Percentiles rank a stretch among this genome's conserved stretches.
These are phyloP conservation scores for Nothocercus nigrocapillus DNA, from an alignment of 2,113 vertebrate species.

Conservation along the genomic window DNA sequence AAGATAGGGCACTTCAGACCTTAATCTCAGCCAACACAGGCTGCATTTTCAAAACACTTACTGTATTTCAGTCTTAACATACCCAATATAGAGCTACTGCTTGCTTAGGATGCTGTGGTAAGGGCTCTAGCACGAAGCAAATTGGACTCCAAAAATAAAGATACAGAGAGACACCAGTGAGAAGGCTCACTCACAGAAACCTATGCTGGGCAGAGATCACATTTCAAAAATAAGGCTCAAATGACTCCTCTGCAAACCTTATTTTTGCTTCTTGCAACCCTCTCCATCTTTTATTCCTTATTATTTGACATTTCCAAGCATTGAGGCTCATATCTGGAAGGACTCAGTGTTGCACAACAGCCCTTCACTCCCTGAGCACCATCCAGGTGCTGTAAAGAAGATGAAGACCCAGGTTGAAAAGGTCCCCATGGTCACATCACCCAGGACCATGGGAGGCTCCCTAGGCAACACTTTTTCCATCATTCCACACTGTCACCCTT, in stretches of 20 bases:
- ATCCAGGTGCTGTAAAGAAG: background rate
- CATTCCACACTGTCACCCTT: background rate
- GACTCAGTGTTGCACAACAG: background rate
- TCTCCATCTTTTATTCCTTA: background rate
- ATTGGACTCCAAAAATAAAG: background rate
- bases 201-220: background rate
- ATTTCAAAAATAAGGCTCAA: background rate
- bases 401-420: background rate
- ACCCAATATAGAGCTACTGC: background rate
- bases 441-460: background rate
- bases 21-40: background rate
- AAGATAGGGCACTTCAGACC: background rate
- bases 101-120: no score
- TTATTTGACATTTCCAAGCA: rapidly evolving
- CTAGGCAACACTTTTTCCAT: rapidly evolving
- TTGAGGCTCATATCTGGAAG: background rate
- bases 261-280: background rate
- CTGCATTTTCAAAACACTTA: background rate
- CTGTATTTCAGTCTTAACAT: background rate
- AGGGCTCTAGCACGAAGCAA: background rate
- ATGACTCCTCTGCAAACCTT: no score
- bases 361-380: background rate
- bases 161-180: background rate
- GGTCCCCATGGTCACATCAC: background rate
- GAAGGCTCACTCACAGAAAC: background rate